Percentiles rank a stretch among this genome's conserved stretches.
Conservation (phyloP, 1,140 invertebrate genomes). For the Metaphire vulgaris region DNA sequence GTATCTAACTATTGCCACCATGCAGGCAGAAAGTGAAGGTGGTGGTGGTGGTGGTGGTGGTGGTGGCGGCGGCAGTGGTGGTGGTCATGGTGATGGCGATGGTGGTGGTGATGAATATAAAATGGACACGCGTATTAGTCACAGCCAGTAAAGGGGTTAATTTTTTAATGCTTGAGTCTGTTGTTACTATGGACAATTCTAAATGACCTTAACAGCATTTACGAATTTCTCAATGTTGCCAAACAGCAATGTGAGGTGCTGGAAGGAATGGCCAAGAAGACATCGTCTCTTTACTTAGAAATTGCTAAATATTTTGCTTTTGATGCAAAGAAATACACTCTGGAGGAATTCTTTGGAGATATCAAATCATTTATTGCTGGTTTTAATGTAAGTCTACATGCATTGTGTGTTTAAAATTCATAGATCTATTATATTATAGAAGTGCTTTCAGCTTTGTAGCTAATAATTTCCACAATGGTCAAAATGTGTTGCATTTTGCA, state of each 20-base stretch:
- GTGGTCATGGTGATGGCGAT: background rate
- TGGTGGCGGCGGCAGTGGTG: background rate
- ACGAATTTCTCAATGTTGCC: slow-evolving; percentile 56
- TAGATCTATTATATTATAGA: too few species aligned
- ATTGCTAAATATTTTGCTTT: slow-evolving; percentile 87
- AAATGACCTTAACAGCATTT: slow-evolving; percentile 7
- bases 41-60: too few species aligned
- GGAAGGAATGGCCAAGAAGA: slow-evolving; percentile 87
- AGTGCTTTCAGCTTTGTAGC: too few species aligned
- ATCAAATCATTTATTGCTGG: slow-evolving; percentile 90
- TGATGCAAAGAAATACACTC: slow-evolving; percentile 86
- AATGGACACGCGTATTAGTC: background rate
- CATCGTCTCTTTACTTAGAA: slow-evolving; percentile 76
- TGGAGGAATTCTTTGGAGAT: slow-evolving; percentile 94
- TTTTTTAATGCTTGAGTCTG: background rate
- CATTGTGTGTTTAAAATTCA: too few species aligned
- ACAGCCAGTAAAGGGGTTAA: background rate
- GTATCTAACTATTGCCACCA: too few species aligned
- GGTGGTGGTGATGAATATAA: background rate
- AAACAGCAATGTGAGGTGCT: slow-evolving; percentile 77
- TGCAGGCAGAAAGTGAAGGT: too few species aligned
- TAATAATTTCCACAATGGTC: too few species aligned
- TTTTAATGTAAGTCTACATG: slow-evolving; percentile 68
- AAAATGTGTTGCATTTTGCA: too few species aligned
- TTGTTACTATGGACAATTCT: background rate